phyloP scores from a whole-genome alignment of 1,140 invertebrate species.

The Arion vulgaris region DNA sequence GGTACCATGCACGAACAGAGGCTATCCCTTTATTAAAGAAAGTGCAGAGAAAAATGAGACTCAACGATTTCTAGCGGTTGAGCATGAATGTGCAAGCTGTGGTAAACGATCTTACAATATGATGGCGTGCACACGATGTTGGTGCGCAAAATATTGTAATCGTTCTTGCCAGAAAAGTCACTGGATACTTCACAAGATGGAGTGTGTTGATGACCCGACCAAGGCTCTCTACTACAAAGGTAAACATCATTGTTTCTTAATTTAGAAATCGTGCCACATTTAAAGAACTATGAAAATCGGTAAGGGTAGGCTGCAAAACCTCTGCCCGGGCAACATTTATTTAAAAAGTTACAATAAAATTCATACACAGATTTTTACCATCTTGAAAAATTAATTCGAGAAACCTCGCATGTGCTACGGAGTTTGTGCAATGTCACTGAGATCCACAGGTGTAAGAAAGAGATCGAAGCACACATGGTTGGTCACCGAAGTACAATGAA shows the following conservation, averaged over 20 bases:
- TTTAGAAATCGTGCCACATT: too few species aligned
- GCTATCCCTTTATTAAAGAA: background rate
- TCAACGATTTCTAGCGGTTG: background rate
- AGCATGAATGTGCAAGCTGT: background rate
- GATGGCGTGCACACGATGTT: slow-evolving; percentile 15
- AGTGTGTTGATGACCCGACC: background rate
- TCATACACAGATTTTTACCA: too few species aligned
- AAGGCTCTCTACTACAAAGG: background rate
- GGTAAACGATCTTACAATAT: slow-evolving; percentile 3
- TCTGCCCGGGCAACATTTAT: too few species aligned
- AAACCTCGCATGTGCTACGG: too few species aligned
- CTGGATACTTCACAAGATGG: background rate
- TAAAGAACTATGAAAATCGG: too few species aligned
- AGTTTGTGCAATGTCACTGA: too few species aligned
- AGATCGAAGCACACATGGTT: too few species aligned
- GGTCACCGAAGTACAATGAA: too few species aligned
- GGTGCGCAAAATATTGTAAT: slow-evolving; percentile 19
- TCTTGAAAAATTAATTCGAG: too few species aligned
- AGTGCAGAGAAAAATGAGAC: background rate
- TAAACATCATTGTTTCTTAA: background rate
- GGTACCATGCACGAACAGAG: background rate
- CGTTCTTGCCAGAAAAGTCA: background rate
- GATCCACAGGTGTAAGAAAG: too few species aligned
- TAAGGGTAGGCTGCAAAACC: too few species aligned
- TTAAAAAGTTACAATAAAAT: too few species aligned